phyloP scores from a whole-genome alignment of 2,888 invertebrate species.

The Hetaerina titia region DNA sequence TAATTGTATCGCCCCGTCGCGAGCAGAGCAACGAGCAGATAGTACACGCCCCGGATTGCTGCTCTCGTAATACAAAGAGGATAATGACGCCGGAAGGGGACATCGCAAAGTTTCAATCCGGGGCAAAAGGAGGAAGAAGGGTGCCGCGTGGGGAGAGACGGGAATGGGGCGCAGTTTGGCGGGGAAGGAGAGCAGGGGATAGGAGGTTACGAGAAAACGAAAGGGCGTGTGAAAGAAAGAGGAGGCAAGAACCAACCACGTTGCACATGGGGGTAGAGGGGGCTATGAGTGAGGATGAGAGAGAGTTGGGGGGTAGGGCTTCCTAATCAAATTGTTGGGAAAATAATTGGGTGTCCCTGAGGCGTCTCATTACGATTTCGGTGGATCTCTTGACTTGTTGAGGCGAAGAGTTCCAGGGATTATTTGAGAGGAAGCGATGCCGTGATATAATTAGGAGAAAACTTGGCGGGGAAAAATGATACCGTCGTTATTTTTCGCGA shows the following conservation, averaged over 20 bases:
- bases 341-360: constrained; percentile 55
- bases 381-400: constrained; percentile 39
- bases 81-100: neutral
- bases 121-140: neutral
- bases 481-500: neutral
- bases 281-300: neutral
- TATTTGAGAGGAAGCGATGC: constrained; percentile 11
- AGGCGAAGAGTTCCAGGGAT: constrained; percentile 21
- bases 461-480: neutral
- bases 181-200: neutral
- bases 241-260: neutral
- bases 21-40: neutral
- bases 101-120: neutral
- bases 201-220: neutral
- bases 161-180: neutral
- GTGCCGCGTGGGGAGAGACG: neutral
- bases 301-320: neutral
- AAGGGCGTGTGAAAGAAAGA: neutral
- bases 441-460: constrained; percentile 26
- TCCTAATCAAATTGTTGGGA: constrained; percentile 61
- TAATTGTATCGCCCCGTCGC: neutral
- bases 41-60: neutral
- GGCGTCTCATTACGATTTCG: constrained; percentile 34
- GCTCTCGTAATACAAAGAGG: neutral
- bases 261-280: neutral